These are phyloP conservation scores for Stichopus chloronotus DNA, from an alignment of 35 echinoderm and acorn worm species.

Conservation along the genomic window DNA sequence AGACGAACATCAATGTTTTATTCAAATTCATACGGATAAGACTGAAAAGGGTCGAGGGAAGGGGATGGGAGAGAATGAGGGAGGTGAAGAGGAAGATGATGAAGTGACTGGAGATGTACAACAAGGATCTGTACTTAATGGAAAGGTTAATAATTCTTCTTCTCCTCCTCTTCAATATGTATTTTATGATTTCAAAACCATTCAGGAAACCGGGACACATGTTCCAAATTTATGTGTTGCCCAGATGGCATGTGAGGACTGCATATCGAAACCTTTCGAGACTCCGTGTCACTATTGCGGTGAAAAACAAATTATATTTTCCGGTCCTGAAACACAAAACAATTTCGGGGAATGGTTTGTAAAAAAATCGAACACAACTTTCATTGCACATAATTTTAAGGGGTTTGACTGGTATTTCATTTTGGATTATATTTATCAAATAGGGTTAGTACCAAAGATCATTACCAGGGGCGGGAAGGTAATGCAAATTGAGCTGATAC, in stretches of 20 bases:
- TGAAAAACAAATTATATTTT: conserved; percentile 10
- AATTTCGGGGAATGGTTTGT: conserved; percentile 20
- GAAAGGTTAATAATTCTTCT: neutral
- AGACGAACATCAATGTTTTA: too few species aligned
- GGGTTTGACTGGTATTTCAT: conserved; percentile 10
- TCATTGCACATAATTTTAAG: conserved; percentile 27
- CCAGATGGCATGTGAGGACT: conserved; percentile 44
- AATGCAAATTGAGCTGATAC: conserved; percentile 3
- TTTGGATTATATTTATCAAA: neutral
- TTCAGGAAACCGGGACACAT: neutral
- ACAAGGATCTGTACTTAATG: neutral
- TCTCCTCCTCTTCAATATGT: neutral
- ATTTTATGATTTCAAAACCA: neutral
- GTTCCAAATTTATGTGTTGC: conserved; percentile 51
- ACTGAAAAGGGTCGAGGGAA: neutral
- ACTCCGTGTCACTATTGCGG: neutral
- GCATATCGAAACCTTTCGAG: neutral
- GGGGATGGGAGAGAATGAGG: neutral
- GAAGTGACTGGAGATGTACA: neutral
- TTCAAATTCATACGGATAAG: too few species aligned
- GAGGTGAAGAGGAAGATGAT: neutral
- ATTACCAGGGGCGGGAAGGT: conserved; percentile 44
- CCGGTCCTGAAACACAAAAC: neutral
- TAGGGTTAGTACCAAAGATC: neutral
- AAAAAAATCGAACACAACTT: neutral